Base-by-base conservation (phyloP, 2,113 vertebrate genomes). In the Colossoma macropomum region DNA sequence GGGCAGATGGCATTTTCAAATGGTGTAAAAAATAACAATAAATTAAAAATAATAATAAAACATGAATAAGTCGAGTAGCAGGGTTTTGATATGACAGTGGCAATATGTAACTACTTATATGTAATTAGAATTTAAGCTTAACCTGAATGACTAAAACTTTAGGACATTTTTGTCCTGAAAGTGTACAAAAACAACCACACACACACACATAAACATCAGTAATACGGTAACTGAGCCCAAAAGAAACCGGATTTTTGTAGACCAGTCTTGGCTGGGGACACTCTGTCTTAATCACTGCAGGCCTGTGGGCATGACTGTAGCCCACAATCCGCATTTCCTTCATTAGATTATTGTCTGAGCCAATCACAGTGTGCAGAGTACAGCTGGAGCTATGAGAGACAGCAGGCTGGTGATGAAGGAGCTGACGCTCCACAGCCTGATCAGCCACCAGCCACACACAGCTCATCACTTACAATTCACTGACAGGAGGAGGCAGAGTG, bases 291-390 rank as follows among this genome's bases (percentile, higher is more conserved):
- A 80, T 85, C 52, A 77, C 50, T 30, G 65, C 6, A 30, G 65
- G 54, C 84, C 72, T 71, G 78, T 41, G 72, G 75, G 63, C 9
- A 69, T 30, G 38, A 70, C 38, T 73, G 23, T 25, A 30, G 52
- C 63, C 77, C 30, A 52, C 63, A 69, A 75, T 38, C 41, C 52
- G 75, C 73, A 70, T 77, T 76, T 77, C 54, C 66, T 62, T 21
- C 54, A 72, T 77, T 54, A 72, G 78, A 81, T 85, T 76, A 85
- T 5, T 71, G 73, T 69, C 78, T 63, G 32, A 76, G 25, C 45
- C 79, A 52, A 70, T 81, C 71, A 19, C 25, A 12, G 30, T 16
- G 50, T 30, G 34, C 62, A 66, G 34, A 27, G 21, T 54, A 27
- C 48, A 66, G 75, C 65, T 19, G 17, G 76, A 78, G 59, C 34